Evolutionary conservation across 2,888 invertebrate species (phyloP).

Genomic region (Polymixis flavicincta): DNA sequence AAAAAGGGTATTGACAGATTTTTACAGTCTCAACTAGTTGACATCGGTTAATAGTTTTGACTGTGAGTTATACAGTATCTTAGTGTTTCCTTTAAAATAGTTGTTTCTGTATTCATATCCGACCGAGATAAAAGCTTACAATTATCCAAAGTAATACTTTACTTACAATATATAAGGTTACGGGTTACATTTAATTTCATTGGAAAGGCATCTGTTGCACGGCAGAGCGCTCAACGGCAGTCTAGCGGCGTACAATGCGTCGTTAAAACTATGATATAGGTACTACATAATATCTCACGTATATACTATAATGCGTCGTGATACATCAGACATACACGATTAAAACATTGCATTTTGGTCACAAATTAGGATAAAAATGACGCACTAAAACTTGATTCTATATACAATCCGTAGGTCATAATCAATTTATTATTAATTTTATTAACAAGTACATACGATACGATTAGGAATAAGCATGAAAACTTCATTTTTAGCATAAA

Average conservation of each 20-base stretch:
- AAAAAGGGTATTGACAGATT: not conserved
- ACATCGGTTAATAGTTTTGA: not conserved
- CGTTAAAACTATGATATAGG: slow-evolving; percentile 62
- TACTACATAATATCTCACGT: slow-evolving; percentile 65
- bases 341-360: slow-evolving; percentile 81
- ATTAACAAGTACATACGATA: slow-evolving; percentile 81
- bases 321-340: slow-evolving; percentile 72
- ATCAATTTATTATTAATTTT: slow-evolving; percentile 63
- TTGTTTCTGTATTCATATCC: slow-evolving; percentile 37
- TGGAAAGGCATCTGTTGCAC: slow-evolving; percentile 49
- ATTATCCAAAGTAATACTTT: slow-evolving; percentile 54
- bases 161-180: slow-evolving; percentile 52
- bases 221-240: slow-evolving; percentile 49
- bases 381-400: slow-evolving; percentile 82
- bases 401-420: slow-evolving; percentile 81
- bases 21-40: not conserved
- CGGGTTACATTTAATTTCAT: slow-evolving; percentile 51
- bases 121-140: slow-evolving; percentile 56
- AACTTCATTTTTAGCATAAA: slow-evolving; percentile 87
- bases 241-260: slow-evolving; percentile 62
- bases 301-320: slow-evolving; percentile 66
- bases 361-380: slow-evolving; percentile 81
- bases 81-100: slow-evolving; percentile 49
- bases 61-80: slow-evolving; percentile 38
- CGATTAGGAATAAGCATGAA: slow-evolving; percentile 88